A percentile compares a stretch with the other conserved stretches of the same genome.
Conservation (phyloP, 2,113 vertebrate species). For the Calypte anna region DNA sequence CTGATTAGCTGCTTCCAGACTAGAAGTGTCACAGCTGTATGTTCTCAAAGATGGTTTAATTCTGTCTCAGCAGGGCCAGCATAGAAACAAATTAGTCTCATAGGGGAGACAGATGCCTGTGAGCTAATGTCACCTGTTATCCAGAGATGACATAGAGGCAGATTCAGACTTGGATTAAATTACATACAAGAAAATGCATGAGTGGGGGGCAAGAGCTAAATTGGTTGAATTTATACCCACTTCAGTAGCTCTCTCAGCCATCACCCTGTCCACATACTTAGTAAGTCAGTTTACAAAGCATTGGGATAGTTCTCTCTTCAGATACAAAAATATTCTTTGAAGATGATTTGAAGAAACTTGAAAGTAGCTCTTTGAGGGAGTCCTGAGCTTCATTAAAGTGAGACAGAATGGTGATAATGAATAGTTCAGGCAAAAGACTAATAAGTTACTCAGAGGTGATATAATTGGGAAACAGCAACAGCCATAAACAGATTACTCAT, state of each 20-base stretch:
- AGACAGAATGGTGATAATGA: neutral
- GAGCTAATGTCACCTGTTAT: neutral
- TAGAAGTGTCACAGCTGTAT: neutral
- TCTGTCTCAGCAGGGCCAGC: neutral
- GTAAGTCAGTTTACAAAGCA: neutral
- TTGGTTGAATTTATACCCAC: neutral
- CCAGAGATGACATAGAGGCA: neutral
- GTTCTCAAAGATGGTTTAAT: neutral
- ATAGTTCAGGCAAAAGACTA: neutral
- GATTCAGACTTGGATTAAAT: neutral
- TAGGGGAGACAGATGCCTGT: neutral
- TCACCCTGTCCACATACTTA: neutral
- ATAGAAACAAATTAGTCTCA: neutral
- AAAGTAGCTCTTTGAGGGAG: neutral
- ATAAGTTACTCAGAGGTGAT: neutral
- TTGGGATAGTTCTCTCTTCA: neutral
- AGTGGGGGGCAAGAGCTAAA: neutral
- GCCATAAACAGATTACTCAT: neutral
- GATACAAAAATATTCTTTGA: neutral
- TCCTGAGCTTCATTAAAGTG: neutral
- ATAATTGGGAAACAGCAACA: neutral
- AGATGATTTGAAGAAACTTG: neutral
- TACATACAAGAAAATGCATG: neutral
- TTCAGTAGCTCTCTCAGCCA: neutral
- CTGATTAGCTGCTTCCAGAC: neutral